A percentile compares a stretch with the other conserved stretches of the same genome.
phyloP scores from a whole-genome alignment of 2,797 vertebrate genomes.

The Lycodopsis pacificus region DNA sequence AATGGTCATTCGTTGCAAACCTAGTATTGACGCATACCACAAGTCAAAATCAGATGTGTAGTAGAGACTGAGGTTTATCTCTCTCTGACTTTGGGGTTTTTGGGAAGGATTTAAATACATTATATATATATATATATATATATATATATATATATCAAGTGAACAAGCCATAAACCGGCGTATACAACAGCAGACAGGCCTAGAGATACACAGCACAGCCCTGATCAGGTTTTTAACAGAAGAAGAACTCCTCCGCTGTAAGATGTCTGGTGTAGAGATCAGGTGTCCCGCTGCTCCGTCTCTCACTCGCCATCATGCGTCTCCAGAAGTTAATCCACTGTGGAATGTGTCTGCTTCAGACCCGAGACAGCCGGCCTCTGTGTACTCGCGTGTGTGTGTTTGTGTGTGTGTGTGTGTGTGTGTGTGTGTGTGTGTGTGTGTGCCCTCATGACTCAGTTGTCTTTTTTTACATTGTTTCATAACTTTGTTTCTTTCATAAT shows the following conservation, averaged over 20 bases:
- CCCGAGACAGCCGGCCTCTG: slow-evolving; percentile 51
- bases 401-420: no score
- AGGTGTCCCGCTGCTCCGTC: slow-evolving; percentile 55
- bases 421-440: no score
- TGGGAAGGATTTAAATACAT: no score
- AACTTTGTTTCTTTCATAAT: slow-evolving; percentile 61
- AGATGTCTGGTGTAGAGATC: slow-evolving; percentile 57
- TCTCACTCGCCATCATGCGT: slow-evolving; percentile 60
- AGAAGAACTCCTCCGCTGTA: slow-evolving; percentile 27
- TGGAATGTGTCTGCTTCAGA: slow-evolving; percentile 68
- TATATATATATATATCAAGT: no score
- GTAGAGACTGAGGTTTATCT: neutral
- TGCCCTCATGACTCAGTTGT: slow-evolving; percentile 48
- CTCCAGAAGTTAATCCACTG: slow-evolving; percentile 67
- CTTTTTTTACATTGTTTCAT: slow-evolving; percentile 56
- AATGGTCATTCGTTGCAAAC: neutral
- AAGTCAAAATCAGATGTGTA: neutral
- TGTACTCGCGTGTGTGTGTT: slow-evolving; percentile 27
- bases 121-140: no score
- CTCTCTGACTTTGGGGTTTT: neutral
- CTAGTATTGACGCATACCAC: neutral
- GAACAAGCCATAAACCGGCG: neutral
- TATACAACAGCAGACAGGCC: neutral
- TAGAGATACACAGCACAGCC: neutral
- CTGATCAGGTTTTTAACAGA: slow-evolving; percentile 12